Evolutionary conservation across 2,888 invertebrate species (phyloP), one percentile per base, ranked within the genome.

Genomic region (Zelleria hepariella): DNA sequence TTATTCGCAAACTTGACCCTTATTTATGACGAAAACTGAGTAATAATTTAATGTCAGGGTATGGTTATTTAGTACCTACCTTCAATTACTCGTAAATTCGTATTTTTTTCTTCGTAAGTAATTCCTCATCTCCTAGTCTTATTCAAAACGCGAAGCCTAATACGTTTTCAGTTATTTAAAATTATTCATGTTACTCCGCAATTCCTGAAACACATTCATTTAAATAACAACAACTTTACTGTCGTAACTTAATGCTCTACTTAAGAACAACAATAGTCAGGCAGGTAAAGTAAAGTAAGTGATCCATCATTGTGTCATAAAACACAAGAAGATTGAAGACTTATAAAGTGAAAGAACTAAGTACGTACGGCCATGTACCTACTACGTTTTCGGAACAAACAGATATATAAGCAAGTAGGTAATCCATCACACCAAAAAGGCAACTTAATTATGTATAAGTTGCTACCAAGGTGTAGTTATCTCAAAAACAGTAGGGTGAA

Each of bases 1-100:
- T 71, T 70, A 69, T 76, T 23, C 21, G 51, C 67, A 68, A 73
- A 75, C 71, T 73, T 70, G 63, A 68, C 67, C 65, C 59, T 63
- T 64, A 53, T 53, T 53, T 53, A 53, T 25, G 53, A 25, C 23
- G 18, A 23, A 24, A 23, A 53, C 26, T 23, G 25, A 15, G 32
- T 42, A 42, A 42, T 42, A 42, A 42, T 42, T 42, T 15, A 42
- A 42, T 15, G 32, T 42, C 32, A 15, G 32, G 32, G 32, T 15
- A 42, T 15, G n/a, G 15, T 42, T 15, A 42, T 42, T 42, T 42
- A 42, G 32, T 42, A 42, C 32, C 32, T 42, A 42, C 32, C 32
- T 42, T 42, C 32, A 10, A 32, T 42, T 42, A 1, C 10, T 42
- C 15, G 32, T 42, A 42, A 42, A 42, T 15, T 42, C 4, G 32